These are phyloP conservation scores for Spialia ferax DNA, from an alignment of 2,888 invertebrate genomes.

Conservation along the genomic window DNA sequence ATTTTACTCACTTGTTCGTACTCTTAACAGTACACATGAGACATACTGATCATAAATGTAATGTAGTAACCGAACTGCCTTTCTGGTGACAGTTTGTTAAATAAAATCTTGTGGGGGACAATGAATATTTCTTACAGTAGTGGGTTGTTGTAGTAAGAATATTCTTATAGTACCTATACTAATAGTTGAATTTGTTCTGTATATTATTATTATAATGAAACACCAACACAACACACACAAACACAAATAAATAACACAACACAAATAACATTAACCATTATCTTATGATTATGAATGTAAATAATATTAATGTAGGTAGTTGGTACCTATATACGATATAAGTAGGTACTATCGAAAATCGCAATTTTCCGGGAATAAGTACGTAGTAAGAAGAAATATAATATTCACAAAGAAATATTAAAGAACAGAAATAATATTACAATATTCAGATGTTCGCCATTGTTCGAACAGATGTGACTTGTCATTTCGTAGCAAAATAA, in stretches of 20 bases:
- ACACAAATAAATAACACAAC: no score
- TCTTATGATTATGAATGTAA: no score
- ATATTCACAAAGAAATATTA: constrained; percentile 33
- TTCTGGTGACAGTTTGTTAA: not conserved
- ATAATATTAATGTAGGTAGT: no score
- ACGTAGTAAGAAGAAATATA: constrained; percentile 24
- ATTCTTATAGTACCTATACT: no score
- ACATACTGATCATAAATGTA: not conserved
- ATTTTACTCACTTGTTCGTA: not conserved
- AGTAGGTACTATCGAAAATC: not conserved
- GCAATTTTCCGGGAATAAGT: constrained; percentile 8
- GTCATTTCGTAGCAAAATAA: constrained; percentile 31
- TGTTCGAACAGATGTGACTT: constrained; percentile 34
- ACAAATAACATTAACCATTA: no score
- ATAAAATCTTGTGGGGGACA: not conserved
- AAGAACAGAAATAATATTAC: constrained; percentile 30
- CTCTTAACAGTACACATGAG: not conserved
- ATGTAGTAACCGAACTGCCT: not conserved
- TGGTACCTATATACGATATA: no score
- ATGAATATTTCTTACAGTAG: no score
- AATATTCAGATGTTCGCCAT: constrained; percentile 33
- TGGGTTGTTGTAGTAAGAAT: no score
- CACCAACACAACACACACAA: no score
- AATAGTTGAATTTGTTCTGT: no score
- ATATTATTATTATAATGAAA: no score